Base-by-base conservation (phyloP, 1,140 invertebrate species). In the Aphelenchoides fujianensis region DNA sequence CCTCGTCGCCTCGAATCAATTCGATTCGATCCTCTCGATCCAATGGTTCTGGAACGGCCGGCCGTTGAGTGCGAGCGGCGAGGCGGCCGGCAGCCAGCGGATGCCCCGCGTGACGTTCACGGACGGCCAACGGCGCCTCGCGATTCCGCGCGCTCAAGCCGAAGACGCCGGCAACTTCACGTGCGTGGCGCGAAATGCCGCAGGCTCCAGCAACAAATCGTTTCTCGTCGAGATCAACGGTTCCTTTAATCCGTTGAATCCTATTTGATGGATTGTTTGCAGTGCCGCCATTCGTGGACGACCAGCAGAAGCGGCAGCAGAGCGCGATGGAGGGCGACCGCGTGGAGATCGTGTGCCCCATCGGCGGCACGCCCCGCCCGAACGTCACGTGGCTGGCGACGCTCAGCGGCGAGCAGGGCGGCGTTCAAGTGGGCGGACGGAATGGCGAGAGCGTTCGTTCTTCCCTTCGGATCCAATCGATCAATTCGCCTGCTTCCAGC, bases 111-210 rank as follows among this genome's bases (percentile, higher is more conserved):
- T 59, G 27, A 59, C 5, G 55, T 59, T 66, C 28, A 34, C 9
- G 12, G 32, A 66, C 7, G 63, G 53, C 31, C 28, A 37, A 3
- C 31, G 63, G 7, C 31, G 63, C 19, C 32, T 82, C 2, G 37
- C 68, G 31, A 74, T 82, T 34, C 48, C 54, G 3, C 52, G 78
- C 37, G 41, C 72, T 19, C 27, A 74, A 16, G 32, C 66, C 28
- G 31, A 32, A 1, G 55, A 95, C 84, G 88, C 89, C 53, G 92
- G 92, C 0, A 88, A 88, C 35, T 94, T 92, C 81, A 90, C 89
- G 48, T 96, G 94, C 82, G 88, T 88, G 19, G 93, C 92, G 0
- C 88, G 86, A 41, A 96, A 95, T 82, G 86, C 88, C 16, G 93
- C 92, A 5, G 93, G 92, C 0, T 85, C 87, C 28, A 89, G 88